Conservation (phyloP, 35 echinoderm and acorn worm genomes). For the Ophioderma brevispina region DNA sequence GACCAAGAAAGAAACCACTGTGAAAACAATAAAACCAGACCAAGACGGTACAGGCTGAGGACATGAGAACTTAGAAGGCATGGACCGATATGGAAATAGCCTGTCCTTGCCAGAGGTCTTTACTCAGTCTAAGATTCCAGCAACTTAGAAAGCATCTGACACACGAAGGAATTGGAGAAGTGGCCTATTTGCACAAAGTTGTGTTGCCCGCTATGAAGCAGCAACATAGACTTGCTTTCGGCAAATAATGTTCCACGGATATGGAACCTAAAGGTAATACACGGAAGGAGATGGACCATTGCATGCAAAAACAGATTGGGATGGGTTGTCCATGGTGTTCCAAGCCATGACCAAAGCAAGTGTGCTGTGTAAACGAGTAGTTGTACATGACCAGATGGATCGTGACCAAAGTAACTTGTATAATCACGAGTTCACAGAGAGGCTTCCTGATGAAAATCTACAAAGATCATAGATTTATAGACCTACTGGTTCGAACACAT, state of each 20-base stretch:
- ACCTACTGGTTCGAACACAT: no score
- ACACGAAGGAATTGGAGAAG: background rate
- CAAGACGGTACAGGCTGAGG: background rate
- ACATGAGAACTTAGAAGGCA: background rate
- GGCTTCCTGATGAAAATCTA: background rate
- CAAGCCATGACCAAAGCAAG: no score
- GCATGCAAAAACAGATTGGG: constrained; percentile 14
- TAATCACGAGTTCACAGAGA: background rate
- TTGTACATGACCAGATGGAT: background rate
- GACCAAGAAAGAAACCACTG: background rate
- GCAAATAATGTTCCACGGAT: constrained; percentile 76
- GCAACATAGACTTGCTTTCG: constrained; percentile 55
- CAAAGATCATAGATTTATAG: no score
- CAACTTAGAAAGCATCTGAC: background rate
- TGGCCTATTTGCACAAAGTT: constrained; percentile 30
- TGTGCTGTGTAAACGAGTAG: background rate
- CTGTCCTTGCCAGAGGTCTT: background rate
- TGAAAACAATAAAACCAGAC: background rate
- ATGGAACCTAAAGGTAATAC: no score
- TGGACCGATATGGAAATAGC: background rate
- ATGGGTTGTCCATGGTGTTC: background rate
- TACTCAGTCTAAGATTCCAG: background rate
- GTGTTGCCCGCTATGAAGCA: constrained; percentile 29
- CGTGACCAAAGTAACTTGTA: background rate
- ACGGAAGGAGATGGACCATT: constrained; percentile 38